Base-by-base conservation (phyloP, 2,797 vertebrate species). In the Threskiornis aethiopicus region DNA sequence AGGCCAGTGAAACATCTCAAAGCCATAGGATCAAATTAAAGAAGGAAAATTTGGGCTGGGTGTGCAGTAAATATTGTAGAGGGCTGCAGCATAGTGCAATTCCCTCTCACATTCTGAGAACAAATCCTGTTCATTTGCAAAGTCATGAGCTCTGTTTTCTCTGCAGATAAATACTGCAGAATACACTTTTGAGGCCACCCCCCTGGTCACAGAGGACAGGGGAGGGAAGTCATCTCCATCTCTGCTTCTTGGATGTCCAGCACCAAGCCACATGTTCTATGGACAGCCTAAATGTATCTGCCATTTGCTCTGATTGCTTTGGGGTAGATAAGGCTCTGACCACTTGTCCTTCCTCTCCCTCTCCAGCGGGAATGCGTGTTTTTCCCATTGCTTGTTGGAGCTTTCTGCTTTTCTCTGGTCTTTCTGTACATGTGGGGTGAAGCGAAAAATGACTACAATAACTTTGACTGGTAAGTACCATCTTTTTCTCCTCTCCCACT, bases 391-490 rank as follows among this genome's bases (percentile, higher is more conserved):
- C 97, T 99, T 94, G 87, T 99, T 87, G 75, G 98, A 89, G 98
- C 99, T 35, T 99, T 99, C 97, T 98, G 98, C 94, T 52, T 99
- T 73, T 99, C 98, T 90, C 96, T 98, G 86, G 35, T 99, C 80
- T 99, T 99, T 83, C 97, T 99, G 41, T 99, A 99, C 95, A 97
- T 99, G 86, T 99, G 99, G 99, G 96, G 97, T 44, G 98, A 99
- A 98, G 98, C 99, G 5, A 98, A 99, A 98, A 99, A 99, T 21
- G 99, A 99, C 97, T 99, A 99, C 98, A 98, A 98, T 16, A 97
- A 98, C 96, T 99, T 99, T 96, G 99, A 99, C 97, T 99, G 99
- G 99, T 99, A 92, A 97, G 99, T 98, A 57, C n/a, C 17, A 6
- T 5, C 2, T n/a, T 88, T 71, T 71, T 13, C 28, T 90, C 28